phyloP scores from a whole-genome alignment of 2,113 vertebrate species.

The Panthera leo region DNA sequence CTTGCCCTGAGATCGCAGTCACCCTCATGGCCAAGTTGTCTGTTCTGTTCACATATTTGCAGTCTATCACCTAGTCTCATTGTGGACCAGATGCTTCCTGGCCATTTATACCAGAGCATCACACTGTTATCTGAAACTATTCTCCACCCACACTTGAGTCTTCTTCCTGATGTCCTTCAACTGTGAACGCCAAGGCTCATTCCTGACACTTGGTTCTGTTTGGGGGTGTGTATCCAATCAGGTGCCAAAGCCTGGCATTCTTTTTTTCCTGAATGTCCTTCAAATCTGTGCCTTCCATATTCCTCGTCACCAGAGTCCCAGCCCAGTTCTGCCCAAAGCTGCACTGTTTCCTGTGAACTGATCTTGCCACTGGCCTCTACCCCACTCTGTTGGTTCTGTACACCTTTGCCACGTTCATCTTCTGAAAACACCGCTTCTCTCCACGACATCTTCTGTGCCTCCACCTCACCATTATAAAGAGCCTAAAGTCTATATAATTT shows the following conservation, averaged over 20 bases:
- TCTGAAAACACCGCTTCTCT: not conserved
- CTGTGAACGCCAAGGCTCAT: not conserved
- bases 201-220: not conserved
- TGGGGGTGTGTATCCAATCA: not conserved
- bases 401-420: not conserved
- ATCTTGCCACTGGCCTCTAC: not conserved
- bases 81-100: not conserved
- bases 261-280: not conserved
- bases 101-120: not conserved
- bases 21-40: not conserved
- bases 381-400: not conserved
- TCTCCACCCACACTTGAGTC: not conserved
- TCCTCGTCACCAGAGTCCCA: not conserved
- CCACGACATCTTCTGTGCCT: not conserved
- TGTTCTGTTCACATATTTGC: not conserved
- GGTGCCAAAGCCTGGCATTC: not conserved
- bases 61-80: rapidly evolving
- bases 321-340: not conserved
- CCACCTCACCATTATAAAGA: not conserved
- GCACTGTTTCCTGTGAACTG: not conserved
- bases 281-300: not conserved
- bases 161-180: not conserved
- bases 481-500: not conserved
- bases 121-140: not conserved
- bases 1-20: not conserved